Base-by-base conservation (phyloP, 2,797 vertebrate genomes). In the Centropyge bicolor region DNA sequence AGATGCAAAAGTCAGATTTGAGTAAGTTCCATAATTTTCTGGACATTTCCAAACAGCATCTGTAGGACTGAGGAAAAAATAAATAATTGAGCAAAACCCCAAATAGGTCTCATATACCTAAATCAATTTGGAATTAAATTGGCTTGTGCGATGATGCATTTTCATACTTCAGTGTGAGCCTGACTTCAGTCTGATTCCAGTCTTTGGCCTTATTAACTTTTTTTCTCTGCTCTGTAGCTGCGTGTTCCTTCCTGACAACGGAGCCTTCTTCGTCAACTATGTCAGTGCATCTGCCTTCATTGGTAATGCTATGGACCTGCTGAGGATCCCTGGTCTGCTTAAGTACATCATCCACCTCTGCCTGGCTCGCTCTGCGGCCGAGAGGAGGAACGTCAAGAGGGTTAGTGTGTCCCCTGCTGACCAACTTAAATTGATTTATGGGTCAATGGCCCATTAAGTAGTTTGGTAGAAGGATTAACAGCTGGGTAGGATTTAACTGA, bases 321-420 rank as follows among this genome's bases (percentile, higher is more conserved):
- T 99, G 90, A 97, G 98, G 77, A 98, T 99, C 86, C 98, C 98
- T 0, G 97, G 97, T 67, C 94, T 99, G 70, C 96, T 99, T 27
- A 97, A 99, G 97, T 99, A 99, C 95, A 99, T 99, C 97, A 99
- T 99, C 71, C 98, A 98, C n/a, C 96, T 99, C 78, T 98, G 97
- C 85, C 89, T 99, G 90, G 98, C 98, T 24, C 97, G 97, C 76
- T 99, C 98, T 0, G 97, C 95, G 0, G 98, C 97, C 0, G 98
- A 99, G 87, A 95, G 98, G 75, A 97, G 95, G 87, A 99, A 98
- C n/a, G 98, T 99, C 70, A 99, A 99, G 88, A 95, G 97, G 94
- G 98, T 99, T 88, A 62, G 91, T 89, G n/a, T 35, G 10, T 48
- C 45, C 8, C 17, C 46, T 48, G 2, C 57, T 36, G 4, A 31